Evolutionary conservation across 2,888 invertebrate genomes (phyloP), one percentile per base, ranked within the genome.

Genomic region (Acanthacorydalis orientalis): DNA sequence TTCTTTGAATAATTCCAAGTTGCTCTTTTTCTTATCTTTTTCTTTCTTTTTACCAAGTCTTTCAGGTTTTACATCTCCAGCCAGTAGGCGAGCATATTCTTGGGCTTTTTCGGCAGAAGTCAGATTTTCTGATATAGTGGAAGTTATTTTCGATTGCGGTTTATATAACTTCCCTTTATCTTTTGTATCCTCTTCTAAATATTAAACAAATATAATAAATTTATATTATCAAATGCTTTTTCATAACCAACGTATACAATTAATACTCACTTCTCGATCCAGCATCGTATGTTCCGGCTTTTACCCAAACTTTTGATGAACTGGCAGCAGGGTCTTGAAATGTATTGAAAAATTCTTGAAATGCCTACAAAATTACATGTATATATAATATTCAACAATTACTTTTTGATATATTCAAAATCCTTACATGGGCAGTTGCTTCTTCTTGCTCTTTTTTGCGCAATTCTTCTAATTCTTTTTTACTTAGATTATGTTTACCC

Each of bases 1-100:
- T 64, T 98, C 97, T 65, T 99, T 99, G 61, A 99, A 99, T 12
- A 91, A 69, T 64, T 99, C 98, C 52, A 99, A 70, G 66, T 98
- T 97, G 60, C 92, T 95, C 61, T 96, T 96, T 66, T 90, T 90
- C 60, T 91, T 91, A 54, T 84, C 85, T 46, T 79, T 77, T 50
- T 76, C 78, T 58, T 79, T 85, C 59, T 87, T 88, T 60, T 78
- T 80, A 7, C 69, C 73, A 16, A 73, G 57, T 41, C 74, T 68
- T 31, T 82, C 82, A 35, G 78, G 73, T 60, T 80, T 80, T n/a
- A 72, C 67, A 53, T 82, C 81, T 39, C 69, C 71, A 1, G 75
- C 70, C 42, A 79, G 63, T 49, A 76, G 68, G 62, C 73, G 76
- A 1, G 80, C 79, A 67, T 78, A 80, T 53, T 80, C 81, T 57